Evolutionary conservation across 2,888 invertebrate species (phyloP).

Genomic region (Rhagonycha lutea): DNA sequence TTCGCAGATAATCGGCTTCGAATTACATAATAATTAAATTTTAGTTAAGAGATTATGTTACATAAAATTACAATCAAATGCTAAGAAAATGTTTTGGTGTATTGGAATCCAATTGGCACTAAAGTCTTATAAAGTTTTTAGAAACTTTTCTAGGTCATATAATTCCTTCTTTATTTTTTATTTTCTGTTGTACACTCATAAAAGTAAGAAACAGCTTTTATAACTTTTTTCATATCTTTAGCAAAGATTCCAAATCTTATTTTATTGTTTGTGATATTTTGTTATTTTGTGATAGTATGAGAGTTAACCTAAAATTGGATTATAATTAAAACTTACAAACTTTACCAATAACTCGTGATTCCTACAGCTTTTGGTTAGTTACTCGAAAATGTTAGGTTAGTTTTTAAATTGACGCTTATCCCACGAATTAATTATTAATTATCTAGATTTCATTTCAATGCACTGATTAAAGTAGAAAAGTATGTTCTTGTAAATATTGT

Average conservation of each 20-base stretch:
- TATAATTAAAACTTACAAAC: not conserved
- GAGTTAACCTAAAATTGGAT: slow-evolving; percentile 22
- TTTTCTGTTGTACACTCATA: slow-evolving; percentile 22
- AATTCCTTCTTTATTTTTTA: slow-evolving; percentile 16
- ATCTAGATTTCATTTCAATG: slow-evolving; percentile 10
- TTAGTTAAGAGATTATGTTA: not conserved
- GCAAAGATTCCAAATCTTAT: slow-evolving; percentile 37
- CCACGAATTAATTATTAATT: not conserved
- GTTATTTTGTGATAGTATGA: slow-evolving; percentile 39
- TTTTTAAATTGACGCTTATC: not conserved
- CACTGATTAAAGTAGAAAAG: slow-evolving; percentile 29
- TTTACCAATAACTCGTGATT: not conserved
- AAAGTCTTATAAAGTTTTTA: slow-evolving; percentile 20
- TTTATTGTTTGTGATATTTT: slow-evolving; percentile 42
- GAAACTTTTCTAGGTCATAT: slow-evolving; percentile 19
- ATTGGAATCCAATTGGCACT: slow-evolving; percentile 18
- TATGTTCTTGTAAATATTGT: slow-evolving; percentile 25
- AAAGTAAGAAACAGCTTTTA: slow-evolving; percentile 26
- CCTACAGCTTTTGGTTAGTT: not conserved
- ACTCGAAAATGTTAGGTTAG: not conserved
- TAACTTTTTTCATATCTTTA: slow-evolving; percentile 39
- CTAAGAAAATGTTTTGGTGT: slow-evolving; percentile 7
- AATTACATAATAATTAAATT: not conserved
- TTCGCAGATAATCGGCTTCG: not conserved
- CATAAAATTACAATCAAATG: not conserved